These are phyloP conservation scores for Lepidiolamprologus cunningtoni DNA, from an alignment of 2,113 vertebrate genomes.

Conservation along the genomic window DNA sequence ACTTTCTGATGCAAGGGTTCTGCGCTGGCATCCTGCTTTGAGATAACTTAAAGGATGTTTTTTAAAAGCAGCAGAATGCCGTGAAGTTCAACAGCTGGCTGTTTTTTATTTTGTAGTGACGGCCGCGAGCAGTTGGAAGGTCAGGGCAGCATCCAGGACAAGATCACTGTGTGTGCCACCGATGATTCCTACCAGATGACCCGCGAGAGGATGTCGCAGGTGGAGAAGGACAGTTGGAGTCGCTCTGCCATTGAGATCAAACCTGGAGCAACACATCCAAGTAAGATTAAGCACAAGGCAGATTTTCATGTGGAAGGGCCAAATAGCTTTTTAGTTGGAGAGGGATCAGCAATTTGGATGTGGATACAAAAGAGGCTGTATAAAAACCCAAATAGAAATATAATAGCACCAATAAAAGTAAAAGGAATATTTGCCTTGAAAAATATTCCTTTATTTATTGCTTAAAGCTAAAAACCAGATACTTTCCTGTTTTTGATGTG, in stretches of 20 bases:
- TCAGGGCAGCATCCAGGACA: slow-evolving; percentile 79
- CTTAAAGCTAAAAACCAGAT: slow-evolving; percentile 4
- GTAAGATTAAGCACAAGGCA: slow-evolving; percentile 39
- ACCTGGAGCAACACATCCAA: slow-evolving; percentile 58
- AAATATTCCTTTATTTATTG: background rate
- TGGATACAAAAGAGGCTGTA: background rate
- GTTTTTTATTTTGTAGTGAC: slow-evolving; percentile 36
- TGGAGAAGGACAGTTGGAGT: slow-evolving; percentile 74
- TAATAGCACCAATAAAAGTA: slow-evolving; percentile 6
- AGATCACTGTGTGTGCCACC: slow-evolving; percentile 81
- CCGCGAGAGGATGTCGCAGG: slow-evolving; percentile 68
- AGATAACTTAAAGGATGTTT: background rate
- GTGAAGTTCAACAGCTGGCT: background rate
- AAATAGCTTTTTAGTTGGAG: background rate
- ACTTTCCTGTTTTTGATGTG: background rate
- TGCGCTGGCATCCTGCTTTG: background rate
- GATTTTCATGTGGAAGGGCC: background rate
- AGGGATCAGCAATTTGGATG: background rate
- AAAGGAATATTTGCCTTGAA: background rate
- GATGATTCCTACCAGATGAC: slow-evolving; percentile 76
- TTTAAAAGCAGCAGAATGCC: background rate
- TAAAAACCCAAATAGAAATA: slow-evolving; percentile 8
- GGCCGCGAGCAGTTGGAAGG: slow-evolving; percentile 70
- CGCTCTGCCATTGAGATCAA: slow-evolving; percentile 71
- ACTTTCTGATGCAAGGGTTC: background rate